Percentiles rank a stretch among this genome's conserved stretches.
Evolutionary conservation across 2,113 vertebrate genomes (phyloP).

Genomic region (Ceyx cyanopectus): DNA sequence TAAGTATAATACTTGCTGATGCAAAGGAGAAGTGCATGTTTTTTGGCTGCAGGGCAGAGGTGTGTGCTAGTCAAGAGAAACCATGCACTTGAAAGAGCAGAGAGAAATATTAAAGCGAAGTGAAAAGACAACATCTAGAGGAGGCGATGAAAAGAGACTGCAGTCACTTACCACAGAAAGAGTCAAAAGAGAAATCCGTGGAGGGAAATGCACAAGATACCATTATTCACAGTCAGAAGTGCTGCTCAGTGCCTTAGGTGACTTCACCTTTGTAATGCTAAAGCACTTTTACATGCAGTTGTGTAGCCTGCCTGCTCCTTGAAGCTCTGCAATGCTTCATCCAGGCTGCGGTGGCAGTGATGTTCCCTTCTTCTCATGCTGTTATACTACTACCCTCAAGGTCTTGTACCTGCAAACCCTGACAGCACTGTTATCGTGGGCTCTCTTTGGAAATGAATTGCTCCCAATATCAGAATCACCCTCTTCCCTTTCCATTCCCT

Average conservation of each 20-base stretch:
- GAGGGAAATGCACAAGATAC: background rate
- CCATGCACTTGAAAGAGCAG: background rate
- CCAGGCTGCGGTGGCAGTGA: background rate
- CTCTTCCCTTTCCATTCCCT: background rate
- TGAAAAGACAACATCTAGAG: background rate
- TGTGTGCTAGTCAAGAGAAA: background rate
- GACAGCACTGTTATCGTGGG: rapidly evolving
- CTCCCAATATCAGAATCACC: background rate
- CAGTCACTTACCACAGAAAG: background rate
- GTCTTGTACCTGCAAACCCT: background rate
- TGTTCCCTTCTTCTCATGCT: background rate
- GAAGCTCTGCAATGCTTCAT: background rate
- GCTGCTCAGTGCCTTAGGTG: background rate
- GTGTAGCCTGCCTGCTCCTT: background rate
- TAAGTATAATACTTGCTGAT: background rate
- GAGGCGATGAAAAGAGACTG: background rate
- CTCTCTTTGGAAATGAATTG: background rate
- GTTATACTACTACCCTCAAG: background rate
- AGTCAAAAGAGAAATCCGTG: background rate
- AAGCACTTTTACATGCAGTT: background rate
- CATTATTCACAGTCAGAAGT: background rate
- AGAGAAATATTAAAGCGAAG: background rate
- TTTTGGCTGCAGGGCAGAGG: background rate
- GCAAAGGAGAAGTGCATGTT: background rate
- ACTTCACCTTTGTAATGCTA: background rate